Percentiles rank a stretch among this genome's conserved stretches.
Evolutionary conservation across 2,113 vertebrate genomes (phyloP).

Genomic region (Nanorana parkeri): DNA sequence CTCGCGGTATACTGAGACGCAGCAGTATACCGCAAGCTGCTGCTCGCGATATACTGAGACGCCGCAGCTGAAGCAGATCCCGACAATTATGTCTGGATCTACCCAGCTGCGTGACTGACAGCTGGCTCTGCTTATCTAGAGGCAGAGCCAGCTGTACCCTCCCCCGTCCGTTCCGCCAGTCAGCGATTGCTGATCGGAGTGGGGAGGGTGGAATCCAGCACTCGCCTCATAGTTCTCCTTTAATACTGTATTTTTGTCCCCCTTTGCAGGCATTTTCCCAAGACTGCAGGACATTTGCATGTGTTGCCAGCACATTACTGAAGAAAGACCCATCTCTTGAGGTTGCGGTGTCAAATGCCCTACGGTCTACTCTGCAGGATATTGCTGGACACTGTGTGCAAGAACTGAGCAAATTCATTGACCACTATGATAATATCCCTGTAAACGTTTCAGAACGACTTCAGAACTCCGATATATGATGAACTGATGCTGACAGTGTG

Average conservation of each 20-base stretch:
- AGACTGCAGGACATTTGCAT: slow-evolving; percentile 63
- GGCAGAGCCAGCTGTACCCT: too few species aligned
- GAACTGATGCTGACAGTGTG: background rate
- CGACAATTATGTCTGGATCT: too few species aligned
- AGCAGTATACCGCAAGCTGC: too few species aligned
- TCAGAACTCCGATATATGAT: background rate
- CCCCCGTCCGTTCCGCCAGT: too few species aligned
- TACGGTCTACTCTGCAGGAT: slow-evolving; percentile 65
- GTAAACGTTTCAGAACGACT: background rate
- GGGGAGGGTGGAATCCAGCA: too few species aligned
- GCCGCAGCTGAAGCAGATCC: too few species aligned
- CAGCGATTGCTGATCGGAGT: too few species aligned
- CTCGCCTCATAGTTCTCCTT: too few species aligned
- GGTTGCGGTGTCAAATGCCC: slow-evolving; percentile 54
- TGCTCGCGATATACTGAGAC: too few species aligned
- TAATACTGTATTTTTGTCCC: background rate
- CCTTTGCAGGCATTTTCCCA: slow-evolving; percentile 60
- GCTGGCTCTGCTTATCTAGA: too few species aligned
- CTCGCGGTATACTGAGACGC: too few species aligned
- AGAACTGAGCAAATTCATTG: slow-evolving; percentile 65
- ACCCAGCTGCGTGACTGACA: too few species aligned
- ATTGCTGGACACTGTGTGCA: slow-evolving; percentile 58
- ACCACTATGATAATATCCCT: slow-evolving; percentile 59
- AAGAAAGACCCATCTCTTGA: slow-evolving; percentile 68
- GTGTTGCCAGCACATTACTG: slow-evolving; percentile 66